Percentiles rank a stretch among this genome's conserved stretches.
These are phyloP conservation scores for Ficedula albicollis DNA, from an alignment of 2,797 vertebrate species.

Conservation along the genomic window DNA sequence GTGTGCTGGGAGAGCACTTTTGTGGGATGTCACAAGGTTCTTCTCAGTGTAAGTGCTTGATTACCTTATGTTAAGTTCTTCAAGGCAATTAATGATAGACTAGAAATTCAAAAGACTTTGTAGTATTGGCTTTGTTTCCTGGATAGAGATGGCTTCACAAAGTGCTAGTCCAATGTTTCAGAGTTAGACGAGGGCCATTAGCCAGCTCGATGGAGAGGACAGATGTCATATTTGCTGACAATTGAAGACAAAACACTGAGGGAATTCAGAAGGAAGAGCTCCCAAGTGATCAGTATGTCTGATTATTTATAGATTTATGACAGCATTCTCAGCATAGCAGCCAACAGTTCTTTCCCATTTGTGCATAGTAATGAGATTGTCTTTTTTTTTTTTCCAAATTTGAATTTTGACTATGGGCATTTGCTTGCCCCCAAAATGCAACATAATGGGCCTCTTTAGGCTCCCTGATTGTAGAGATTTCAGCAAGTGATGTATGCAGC, in stretches of 20 bases:
- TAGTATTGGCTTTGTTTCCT: neutral
- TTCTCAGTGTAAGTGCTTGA: neutral
- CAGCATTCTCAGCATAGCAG: neutral
- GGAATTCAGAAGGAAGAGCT: conserved; percentile 11
- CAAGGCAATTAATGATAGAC: neutral
- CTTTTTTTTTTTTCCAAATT: neutral
- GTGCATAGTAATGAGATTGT: neutral
- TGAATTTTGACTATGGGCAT: neutral
- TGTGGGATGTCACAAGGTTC: neutral
- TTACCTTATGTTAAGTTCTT: neutral
- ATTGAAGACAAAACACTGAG: neutral
- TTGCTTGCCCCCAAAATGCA: neutral
- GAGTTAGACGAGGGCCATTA: neutral
- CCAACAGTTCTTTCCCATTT: neutral
- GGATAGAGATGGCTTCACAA: neutral
- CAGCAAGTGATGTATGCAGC: neutral
- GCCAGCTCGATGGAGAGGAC: neutral
- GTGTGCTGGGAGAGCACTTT: neutral
- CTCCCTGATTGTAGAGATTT: neutral
- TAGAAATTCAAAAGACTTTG: neutral
- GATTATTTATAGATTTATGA: neutral
- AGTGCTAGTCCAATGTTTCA: neutral
- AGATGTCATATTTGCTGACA: neutral
- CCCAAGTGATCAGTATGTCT: neutral
- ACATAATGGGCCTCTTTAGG: neutral